Conservation (phyloP, 2,113 vertebrate genomes). For the Poecile atricapillus region DNA sequence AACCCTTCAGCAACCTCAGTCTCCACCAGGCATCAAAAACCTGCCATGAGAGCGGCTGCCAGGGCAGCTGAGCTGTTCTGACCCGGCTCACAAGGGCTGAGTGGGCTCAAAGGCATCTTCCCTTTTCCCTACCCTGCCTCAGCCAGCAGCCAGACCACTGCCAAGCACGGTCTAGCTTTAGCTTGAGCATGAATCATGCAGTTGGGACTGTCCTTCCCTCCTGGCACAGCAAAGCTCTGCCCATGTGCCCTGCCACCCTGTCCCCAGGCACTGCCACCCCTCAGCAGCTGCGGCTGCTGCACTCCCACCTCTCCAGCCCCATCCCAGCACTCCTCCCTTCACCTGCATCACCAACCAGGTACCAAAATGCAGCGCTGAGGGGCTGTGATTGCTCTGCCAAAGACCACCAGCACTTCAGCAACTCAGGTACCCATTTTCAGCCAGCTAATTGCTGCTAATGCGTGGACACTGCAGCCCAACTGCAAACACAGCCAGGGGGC, state of each 20-base stretch:
- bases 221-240: not conserved
- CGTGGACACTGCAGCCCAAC: not conserved
- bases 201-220: not conserved
- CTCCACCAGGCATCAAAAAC: not conserved
- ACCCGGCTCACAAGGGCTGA: not conserved
- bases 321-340: fast-evolving
- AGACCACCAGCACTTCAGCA: not conserved
- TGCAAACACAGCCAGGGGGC: not conserved
- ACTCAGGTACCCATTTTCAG: not conserved
- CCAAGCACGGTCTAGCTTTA: not conserved
- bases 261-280: not conserved
- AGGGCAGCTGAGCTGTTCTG: not conserved
- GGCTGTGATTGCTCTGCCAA: not conserved
- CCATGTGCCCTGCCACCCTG: not conserved
- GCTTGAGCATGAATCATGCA: not conserved
- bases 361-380: not conserved
- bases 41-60: not conserved
- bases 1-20: not conserved
- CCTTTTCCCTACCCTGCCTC: not conserved
- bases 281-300: not conserved
- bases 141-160: not conserved
- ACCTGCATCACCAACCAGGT: not conserved
- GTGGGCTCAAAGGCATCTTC: not conserved
- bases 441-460: not conserved
- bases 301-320: not conserved